Conservation (phyloP, 64 coral and sea anemone genomes). For the Exaiptasia diaphana region DNA sequence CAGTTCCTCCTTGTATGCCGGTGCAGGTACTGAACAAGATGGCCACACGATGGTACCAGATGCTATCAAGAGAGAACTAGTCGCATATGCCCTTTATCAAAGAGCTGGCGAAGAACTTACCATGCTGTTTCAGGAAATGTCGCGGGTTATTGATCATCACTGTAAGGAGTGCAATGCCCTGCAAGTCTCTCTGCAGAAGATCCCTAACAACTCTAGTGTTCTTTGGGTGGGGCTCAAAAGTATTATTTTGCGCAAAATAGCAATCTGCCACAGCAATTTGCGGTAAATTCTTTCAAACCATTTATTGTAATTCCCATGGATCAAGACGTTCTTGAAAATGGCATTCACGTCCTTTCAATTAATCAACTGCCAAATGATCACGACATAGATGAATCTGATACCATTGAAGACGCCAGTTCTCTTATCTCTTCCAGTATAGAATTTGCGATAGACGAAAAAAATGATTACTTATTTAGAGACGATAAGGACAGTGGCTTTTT, state of each 20-base stretch:
- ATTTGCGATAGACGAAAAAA: background rate
- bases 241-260: background rate
- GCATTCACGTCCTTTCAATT: background rate
- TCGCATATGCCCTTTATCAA: background rate
- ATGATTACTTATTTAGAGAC: constrained; percentile 4
- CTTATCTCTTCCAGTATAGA: background rate
- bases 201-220: background rate
- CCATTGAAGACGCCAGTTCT: background rate
- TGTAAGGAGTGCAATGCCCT: background rate
- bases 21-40: background rate
- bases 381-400: background rate
- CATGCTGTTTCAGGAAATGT: background rate
- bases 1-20: background rate
- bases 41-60: background rate
- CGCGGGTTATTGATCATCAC: background rate
- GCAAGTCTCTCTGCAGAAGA: background rate
- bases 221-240: background rate
- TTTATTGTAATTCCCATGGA: background rate
- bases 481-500: background rate
- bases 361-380: background rate
- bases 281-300: background rate
- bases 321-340: background rate
- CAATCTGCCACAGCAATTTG: background rate
- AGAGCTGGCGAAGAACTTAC: constrained; percentile 1
- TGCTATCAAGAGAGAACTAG: background rate